Evolutionary conservation across 2,113 vertebrate genomes (phyloP).

Genomic region (Rousettus leschenaultii): DNA sequence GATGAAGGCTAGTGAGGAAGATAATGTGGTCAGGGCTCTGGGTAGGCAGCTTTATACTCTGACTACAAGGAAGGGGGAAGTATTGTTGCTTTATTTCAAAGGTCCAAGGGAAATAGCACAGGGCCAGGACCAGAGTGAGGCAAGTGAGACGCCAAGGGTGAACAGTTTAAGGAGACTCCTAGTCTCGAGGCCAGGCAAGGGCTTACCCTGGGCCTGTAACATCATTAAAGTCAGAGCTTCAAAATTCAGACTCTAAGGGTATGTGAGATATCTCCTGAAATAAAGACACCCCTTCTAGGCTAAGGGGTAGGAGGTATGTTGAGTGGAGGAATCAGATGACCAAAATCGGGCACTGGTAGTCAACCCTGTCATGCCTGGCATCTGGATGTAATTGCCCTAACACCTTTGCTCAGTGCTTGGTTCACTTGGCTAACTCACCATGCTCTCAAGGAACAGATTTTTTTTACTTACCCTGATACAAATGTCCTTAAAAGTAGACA

Average conservation of each 20-base stretch:
- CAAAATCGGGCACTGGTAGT: neutral
- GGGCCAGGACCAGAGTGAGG: neutral
- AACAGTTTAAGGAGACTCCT: neutral
- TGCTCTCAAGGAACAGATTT: neutral
- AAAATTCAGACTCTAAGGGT: neutral
- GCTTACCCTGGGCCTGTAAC: neutral
- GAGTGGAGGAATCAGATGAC: neutral
- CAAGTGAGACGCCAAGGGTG: neutral
- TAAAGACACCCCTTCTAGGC: neutral
- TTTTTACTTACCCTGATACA: neutral
- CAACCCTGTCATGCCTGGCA: neutral
- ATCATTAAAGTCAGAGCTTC: neutral
- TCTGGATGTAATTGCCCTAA: neutral
- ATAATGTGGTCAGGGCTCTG: neutral
- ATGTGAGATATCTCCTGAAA: neutral
- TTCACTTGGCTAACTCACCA: neutral
- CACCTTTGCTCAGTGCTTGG: neutral
- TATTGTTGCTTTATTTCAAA: neutral
- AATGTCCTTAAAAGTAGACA: neutral
- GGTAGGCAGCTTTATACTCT: neutral
- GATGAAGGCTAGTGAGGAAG: neutral
- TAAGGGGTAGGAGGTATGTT: neutral
- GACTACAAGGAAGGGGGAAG: neutral
- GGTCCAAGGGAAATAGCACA: neutral
- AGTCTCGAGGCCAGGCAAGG: neutral